Evolutionary conservation across 2,113 vertebrate species (phyloP).

Genomic region (Amazona vittata): DNA sequence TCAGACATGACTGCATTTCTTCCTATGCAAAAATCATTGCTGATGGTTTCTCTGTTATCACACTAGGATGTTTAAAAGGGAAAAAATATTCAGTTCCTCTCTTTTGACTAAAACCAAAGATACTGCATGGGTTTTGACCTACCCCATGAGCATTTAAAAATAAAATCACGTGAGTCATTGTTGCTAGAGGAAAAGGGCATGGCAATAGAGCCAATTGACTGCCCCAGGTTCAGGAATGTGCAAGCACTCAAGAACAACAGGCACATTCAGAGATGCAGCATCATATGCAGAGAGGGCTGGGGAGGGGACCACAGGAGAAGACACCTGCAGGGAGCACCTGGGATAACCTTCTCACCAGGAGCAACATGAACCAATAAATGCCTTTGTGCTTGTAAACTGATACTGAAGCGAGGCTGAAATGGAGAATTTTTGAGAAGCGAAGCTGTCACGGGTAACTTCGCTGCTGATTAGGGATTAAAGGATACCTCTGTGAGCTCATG

Average conservation of each 20-base stretch:
- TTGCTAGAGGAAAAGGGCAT: background rate
- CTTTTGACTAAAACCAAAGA: background rate
- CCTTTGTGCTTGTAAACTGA: background rate
- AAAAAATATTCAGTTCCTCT: background rate
- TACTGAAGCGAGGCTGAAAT: background rate
- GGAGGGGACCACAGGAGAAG: background rate
- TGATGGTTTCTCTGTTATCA: background rate
- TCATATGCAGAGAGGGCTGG: background rate
- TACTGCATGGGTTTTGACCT: background rate
- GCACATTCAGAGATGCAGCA: slow-evolving; percentile 5
- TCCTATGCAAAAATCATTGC: background rate
- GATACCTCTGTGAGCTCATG: too few relatives aligned
- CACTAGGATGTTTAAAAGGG: background rate
- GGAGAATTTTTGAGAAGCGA: background rate
- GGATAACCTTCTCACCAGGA: background rate
- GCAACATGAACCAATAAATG: background rate
- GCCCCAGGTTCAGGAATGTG: slow-evolving; percentile 40
- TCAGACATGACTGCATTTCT: background rate
- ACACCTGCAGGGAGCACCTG: background rate
- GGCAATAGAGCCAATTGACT: slow-evolving; percentile 2
- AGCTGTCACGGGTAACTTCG: background rate
- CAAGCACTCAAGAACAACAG: slow-evolving; percentile 48
- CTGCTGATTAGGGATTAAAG: background rate
- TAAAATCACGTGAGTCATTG: background rate
- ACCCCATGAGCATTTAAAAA: background rate